phyloP scores from a whole-genome alignment of 2,797 vertebrate species.

The Pipistrellus nathusii region DNA sequence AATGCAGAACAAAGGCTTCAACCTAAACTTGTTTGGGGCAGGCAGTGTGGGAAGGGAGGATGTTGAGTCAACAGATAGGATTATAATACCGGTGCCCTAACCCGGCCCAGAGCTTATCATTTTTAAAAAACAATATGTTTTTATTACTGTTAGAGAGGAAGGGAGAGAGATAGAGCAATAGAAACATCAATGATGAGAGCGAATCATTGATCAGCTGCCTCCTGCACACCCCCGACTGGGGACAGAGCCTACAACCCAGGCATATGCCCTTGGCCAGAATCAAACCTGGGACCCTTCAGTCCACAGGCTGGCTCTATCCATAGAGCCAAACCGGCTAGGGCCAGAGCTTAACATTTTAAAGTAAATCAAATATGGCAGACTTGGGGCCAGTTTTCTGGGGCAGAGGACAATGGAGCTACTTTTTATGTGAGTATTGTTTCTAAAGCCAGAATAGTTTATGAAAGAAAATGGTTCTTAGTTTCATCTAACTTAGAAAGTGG shows the following conservation, averaged over 20 bases:
- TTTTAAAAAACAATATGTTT: not conserved
- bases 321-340: too few relatives aligned
- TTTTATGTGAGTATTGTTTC: conserved; percentile 6
- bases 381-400: not conserved
- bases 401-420: not conserved
- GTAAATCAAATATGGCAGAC: not conserved
- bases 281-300: too few relatives aligned
- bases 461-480: conserved; percentile 22
- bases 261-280: too few relatives aligned
- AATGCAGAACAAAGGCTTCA: conserved; percentile 44
- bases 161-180: too few relatives aligned
- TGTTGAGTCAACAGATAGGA: conserved; percentile 41
- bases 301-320: too few relatives aligned
- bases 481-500: not conserved
- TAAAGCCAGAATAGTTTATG: not conserved
- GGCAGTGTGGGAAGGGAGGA: not conserved
- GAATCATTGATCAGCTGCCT: too few relatives aligned
- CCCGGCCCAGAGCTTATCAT: not conserved
- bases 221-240: too few relatives aligned
- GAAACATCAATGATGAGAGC: too few relatives aligned
- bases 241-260: too few relatives aligned
- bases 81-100: conserved; percentile 23
- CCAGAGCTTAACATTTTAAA: not conserved
- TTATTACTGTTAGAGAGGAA: too few relatives aligned
- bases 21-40: not conserved